Base-by-base conservation (phyloP, 2,113 vertebrate species). In the Pardalotus punctatus region DNA sequence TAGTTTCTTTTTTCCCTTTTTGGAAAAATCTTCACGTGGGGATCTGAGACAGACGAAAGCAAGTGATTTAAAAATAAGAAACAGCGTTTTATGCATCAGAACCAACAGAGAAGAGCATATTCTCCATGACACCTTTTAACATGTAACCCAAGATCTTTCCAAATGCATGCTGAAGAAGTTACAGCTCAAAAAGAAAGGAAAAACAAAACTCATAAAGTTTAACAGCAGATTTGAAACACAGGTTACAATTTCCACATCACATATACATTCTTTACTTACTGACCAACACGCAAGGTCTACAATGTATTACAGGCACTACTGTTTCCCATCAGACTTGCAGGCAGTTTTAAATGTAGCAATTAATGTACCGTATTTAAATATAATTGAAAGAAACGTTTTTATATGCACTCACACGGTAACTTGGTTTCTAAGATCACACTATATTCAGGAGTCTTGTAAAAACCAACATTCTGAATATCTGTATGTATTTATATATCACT, bases 151-250 rank as follows among this genome's bases (percentile, higher is more conserved):
- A 66, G 9, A 2, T 3, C 43, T 51, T 78, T 24, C 56, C 45
- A 58, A 81, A 31, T 0, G 16, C 40, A 40, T 6, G 66, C 17
- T 50, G 33, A 56, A 24, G 12, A 66, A 82, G 19, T 29, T 54
- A 25, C n/a, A 62, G 42, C 66, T 70, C 61, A 65, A 81, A 88
- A 48, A 77, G 85, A 82, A 94, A 92, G 90, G 29, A 93, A 90
- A 91, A 91, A 91, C 8, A 54, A 60, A 80, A 62, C 61, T 86
- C 43, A 35, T 19, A 3, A 71, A 67, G 36, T 35, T 50, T 35
- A 50, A 45, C 16, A 56, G 62, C 62, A 56, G 27, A 35, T 56
- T 23, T 66, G 35, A 77, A 90, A 35, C 27, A 0, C 0, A 19
- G 50, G 13, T 50, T 77, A 40, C 10, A 8, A 5, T 10, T 66